phyloP scores from a whole-genome alignment of 1,140 invertebrate species.

The Atta cephalotes region DNA sequence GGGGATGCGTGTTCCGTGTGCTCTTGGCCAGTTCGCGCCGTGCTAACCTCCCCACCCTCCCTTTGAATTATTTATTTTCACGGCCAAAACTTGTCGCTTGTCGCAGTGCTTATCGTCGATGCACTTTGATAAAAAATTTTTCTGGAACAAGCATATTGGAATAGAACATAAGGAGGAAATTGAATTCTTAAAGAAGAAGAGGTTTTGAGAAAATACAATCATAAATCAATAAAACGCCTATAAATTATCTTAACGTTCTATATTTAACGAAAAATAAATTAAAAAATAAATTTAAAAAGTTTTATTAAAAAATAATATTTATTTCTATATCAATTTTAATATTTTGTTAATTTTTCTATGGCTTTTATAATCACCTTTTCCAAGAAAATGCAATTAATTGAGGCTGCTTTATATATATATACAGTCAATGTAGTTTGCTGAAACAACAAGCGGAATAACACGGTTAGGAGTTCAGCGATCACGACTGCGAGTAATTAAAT shows the following conservation, averaged over 20 bases:
- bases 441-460: constrained; percentile 48
- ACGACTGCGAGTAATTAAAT: constrained; percentile 42
- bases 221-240: too few species aligned
- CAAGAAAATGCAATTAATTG: too few species aligned
- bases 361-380: too few species aligned
- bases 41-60: neutral
- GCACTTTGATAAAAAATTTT: neutral
- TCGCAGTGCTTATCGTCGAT: neutral
- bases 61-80: constrained; percentile 59
- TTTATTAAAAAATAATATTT: too few species aligned
- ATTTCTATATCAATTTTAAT: too few species aligned
- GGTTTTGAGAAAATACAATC: too few species aligned
- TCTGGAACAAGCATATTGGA: too few species aligned
- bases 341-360: too few species aligned
- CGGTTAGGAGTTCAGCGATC: constrained; percentile 46
- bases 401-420: too few species aligned
- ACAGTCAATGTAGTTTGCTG: neutral
- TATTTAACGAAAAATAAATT: too few species aligned
- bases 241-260: too few species aligned
- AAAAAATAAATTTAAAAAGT: too few species aligned
- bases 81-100: neutral
- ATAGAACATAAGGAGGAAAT: neutral
- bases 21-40: constrained; percentile 41
- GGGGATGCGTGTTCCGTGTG: constrained; percentile 34
- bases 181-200: neutral